Conservation (phyloP, 2,113 vertebrate species). For the Oryctolagus cuniculus region mOryCun1.1 NC_091433.1:145825001-145825500, state of each 20-base stretch:
- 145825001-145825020: background rate
- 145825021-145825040: background rate
- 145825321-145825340: conserved; percentile 25
- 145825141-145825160: background rate
- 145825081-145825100: too few relatives aligned
- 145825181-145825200: background rate
- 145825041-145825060: background rate
- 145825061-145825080: too few relatives aligned
- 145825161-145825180: background rate
- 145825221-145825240: background rate
- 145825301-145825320: background rate
- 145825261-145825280: background rate
- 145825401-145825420: background rate
- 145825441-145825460: conserved; percentile 2
- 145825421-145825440: background rate
- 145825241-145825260: background rate
- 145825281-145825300: background rate
- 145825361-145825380: background rate
- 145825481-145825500: conserved; percentile 26
- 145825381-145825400: conserved; percentile 6
- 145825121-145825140: background rate
- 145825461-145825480: background rate
- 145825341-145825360: background rate
- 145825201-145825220: background rate
- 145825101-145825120: background rate